Percentiles rank a stretch among this genome's conserved stretches.
phyloP scores from a whole-genome alignment of 2,888 invertebrate species.

The Eupsilia transversa region DNA sequence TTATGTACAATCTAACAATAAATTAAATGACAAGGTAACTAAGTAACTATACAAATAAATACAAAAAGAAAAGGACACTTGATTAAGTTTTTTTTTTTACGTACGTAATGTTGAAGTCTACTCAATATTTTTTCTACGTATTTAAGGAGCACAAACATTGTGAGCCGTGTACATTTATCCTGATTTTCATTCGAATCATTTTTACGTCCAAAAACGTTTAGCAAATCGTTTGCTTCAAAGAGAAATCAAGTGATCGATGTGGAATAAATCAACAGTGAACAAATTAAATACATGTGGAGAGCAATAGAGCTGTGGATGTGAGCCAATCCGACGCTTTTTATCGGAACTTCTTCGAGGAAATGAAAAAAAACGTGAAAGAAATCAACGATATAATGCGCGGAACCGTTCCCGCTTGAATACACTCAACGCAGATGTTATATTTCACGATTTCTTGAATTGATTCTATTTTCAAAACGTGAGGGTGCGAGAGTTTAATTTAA shows the following conservation, averaged over 20 bases:
- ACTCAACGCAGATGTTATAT: slow-evolving; percentile 75
- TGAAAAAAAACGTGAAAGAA: slow-evolving; percentile 71
- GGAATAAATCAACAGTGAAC: slow-evolving; percentile 84
- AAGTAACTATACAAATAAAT: no score
- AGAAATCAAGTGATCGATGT: slow-evolving; percentile 80
- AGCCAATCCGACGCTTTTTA: slow-evolving; percentile 76
- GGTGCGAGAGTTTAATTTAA: slow-evolving; percentile 64
- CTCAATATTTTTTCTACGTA: background rate
- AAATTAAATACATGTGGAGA: slow-evolving; percentile 85
- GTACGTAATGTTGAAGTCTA: background rate
- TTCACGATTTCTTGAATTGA: slow-evolving; percentile 71
- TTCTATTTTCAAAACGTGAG: slow-evolving; percentile 64
- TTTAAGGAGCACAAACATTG: slow-evolving; percentile 37
- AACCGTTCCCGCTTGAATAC: slow-evolving; percentile 69
- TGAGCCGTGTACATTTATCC: slow-evolving; percentile 49
- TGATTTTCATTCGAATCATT: slow-evolving; percentile 55
- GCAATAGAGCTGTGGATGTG: slow-evolving; percentile 78
- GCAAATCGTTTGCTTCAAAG: slow-evolving; percentile 77
- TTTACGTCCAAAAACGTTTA: slow-evolving; percentile 72
- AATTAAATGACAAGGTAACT: no score
- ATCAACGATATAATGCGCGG: slow-evolving; percentile 72
- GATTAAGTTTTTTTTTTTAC: background rate
- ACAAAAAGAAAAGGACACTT: no score
- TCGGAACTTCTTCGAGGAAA: slow-evolving; percentile 77
- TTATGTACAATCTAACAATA: no score